Conservation (phyloP, 1,140 invertebrate species). For the Ceratoteleas bidentatus region DNA sequence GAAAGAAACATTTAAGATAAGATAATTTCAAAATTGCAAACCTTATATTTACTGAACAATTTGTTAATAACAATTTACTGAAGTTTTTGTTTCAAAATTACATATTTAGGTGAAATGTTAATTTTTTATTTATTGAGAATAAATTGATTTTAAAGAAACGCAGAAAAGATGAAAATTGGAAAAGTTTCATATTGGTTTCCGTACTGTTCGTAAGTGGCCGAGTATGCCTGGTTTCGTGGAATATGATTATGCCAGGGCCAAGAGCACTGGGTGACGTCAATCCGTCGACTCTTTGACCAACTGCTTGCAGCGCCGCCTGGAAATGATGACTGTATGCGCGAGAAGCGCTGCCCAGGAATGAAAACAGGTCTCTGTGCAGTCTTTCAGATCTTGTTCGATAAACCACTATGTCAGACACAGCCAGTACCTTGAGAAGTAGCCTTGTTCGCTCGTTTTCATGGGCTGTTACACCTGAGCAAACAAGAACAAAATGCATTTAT, state of each 20-base stretch:
- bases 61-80: no score
- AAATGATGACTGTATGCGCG: slow-evolving; percentile 90
- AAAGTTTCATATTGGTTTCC: slow-evolving; percentile 29
- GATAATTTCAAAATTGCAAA: no score
- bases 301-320: slow-evolving; percentile 83
- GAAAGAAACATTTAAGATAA: no score
- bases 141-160: no score
- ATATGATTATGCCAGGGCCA: slow-evolving; percentile 89
- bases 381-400: slow-evolving; percentile 90
- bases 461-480: slow-evolving; percentile 80
- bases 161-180: neutral
- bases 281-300: slow-evolving; percentile 82
- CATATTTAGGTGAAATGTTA: neutral
- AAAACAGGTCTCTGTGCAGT: slow-evolving; percentile 90
- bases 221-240: slow-evolving; percentile 92
- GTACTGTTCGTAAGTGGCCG: slow-evolving; percentile 80
- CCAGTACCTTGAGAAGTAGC: slow-evolving; percentile 87
- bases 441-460: slow-evolving; percentile 88
- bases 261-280: slow-evolving; percentile 81
- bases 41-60: no score
- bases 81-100: no score
- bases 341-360: slow-evolving; percentile 90
- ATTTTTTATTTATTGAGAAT: neutral
- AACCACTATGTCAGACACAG: slow-evolving; percentile 91
- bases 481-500: slow-evolving; percentile 8